Evolutionary conservation across 2,888 invertebrate genomes (phyloP).

Genomic region (Pachycephus smyrnensis): DNA sequence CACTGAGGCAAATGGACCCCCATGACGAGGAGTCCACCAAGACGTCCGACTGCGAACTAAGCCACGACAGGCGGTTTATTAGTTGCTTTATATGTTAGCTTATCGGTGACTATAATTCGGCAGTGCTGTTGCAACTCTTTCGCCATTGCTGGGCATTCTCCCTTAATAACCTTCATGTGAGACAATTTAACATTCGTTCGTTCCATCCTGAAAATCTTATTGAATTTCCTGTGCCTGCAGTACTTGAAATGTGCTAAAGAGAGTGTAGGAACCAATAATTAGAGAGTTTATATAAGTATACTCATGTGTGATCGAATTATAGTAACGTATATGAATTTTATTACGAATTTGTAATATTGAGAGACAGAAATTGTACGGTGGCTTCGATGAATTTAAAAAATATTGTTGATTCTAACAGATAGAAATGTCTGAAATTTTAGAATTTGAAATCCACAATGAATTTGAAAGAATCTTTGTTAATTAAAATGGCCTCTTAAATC

Average conservation of each 20-base stretch:
- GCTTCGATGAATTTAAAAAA: not conserved
- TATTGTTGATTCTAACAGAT: not conserved
- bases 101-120: slow-evolving; percentile 36
- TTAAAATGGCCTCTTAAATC: not conserved
- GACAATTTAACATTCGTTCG: not conserved
- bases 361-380: not conserved
- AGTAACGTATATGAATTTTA: too few relatives aligned
- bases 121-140: not conserved
- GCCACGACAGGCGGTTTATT: slow-evolving; percentile 31
- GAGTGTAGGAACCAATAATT: not conserved
- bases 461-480: not conserved
- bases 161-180: not conserved
- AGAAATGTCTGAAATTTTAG: not conserved
- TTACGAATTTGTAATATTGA: too few relatives aligned
- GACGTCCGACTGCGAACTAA: slow-evolving; percentile 8
- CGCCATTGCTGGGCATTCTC: not conserved
- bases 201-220: not conserved
- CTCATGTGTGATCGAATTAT: too few relatives aligned
- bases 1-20: not conserved
- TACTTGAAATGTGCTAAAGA: not conserved
- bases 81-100: slow-evolving; percentile 42
- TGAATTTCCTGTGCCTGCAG: not conserved
- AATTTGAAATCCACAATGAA: not conserved
- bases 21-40: not conserved
- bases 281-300: too few relatives aligned